Base-by-base conservation (phyloP, 2,888 invertebrate species). In the Macaria liturata region DNA sequence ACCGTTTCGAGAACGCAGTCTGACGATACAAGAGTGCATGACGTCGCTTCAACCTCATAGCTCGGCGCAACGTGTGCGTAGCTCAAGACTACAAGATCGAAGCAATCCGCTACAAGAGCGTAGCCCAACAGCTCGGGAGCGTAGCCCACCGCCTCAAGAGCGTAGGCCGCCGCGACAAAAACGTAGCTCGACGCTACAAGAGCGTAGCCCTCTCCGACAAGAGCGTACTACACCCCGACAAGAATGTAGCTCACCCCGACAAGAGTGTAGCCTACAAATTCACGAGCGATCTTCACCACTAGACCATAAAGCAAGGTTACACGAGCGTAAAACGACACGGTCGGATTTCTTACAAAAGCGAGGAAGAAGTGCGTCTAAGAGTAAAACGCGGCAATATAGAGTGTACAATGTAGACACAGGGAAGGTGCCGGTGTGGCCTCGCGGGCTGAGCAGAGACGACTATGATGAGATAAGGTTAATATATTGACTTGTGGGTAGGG, bases 371-470 rank as follows among this genome's bases (percentile, higher is more conserved):
- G 8, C 42, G 46, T 31, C 20, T 9, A 30, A 6, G 3, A n/a
- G 54, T 54, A 46, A 51, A 3, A 4, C 54, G 31, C 74, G 67
- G 9, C 68, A 78, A 31, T 80, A 76, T 67, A 73, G 70, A 43
- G 76, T 84, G 9, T 86, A 81, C 68, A 80, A 74, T n/a, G 77
- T 82, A 20, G 69, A 71, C 3, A 72, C 76, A 3, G 60, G 61
- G n/a, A 43, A 59, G 20, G 0, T 49, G 40, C 47, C 44, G 8
- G 58, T 52, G 0, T 64, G 58, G 64, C 31, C 51, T 1, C 30
- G 1, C 4, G 45, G 4, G 37, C 42, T 40, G 43, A 43, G 8
- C 42, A 42, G 9, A n/a, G 42, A 42, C 4, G 53, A 53, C 3
- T 44, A 47, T 46, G 54, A 61, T 34, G 57, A 50, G 9, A 9